A percentile compares a stretch with the other conserved stretches of the same genome.
Evolutionary conservation across 2,113 vertebrate species (phyloP).

Genomic region (Amblyornis subalaris): DNA sequence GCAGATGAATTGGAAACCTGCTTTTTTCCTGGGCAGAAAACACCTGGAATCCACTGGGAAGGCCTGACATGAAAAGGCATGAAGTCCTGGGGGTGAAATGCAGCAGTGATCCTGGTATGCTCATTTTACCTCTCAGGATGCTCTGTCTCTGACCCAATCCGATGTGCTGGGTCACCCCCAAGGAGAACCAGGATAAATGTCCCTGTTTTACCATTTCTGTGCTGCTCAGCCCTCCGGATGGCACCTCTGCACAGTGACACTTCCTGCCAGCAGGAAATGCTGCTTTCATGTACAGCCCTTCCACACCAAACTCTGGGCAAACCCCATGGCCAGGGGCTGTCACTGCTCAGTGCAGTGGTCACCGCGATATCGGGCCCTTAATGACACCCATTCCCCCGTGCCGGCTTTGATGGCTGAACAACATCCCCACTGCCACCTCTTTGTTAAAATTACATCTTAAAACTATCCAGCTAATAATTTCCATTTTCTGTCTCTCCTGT

Average conservation of each 20-base stretch:
- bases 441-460: not conserved
- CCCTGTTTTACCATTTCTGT: not conserved
- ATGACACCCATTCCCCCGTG: too few species aligned
- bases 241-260: not conserved
- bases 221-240: not conserved
- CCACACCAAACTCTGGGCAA: not conserved
- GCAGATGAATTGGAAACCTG: not conserved
- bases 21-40: not conserved
- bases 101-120: not conserved
- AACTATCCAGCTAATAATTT: not conserved
- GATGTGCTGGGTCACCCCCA: accelerated
- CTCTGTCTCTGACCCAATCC: not conserved
- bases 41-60: not conserved
- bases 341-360: not conserved
- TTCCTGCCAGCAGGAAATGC: not conserved
- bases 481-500: not conserved
- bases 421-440: not conserved
- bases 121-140: not conserved
- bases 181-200: not conserved
- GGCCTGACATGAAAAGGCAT: not conserved
- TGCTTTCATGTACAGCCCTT: not conserved
- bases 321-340: not conserved
- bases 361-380: accelerated
- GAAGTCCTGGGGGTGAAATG: not conserved
- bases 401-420: not conserved